These are phyloP conservation scores for Poeciliopsis prolifica DNA, from an alignment of 2,113 vertebrate genomes.

Conservation along the genomic window DNA sequence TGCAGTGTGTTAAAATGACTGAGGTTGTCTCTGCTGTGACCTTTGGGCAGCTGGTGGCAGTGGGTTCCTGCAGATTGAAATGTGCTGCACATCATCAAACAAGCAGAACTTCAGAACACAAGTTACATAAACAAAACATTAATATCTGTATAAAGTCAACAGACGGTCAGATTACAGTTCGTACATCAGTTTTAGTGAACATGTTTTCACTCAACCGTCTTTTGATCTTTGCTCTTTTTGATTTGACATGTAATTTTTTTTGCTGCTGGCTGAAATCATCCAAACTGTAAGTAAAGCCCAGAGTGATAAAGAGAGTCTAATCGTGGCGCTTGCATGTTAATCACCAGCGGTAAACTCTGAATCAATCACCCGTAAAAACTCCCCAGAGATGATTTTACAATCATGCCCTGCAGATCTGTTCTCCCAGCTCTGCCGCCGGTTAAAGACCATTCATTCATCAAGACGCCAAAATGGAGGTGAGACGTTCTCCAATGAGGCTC, in stretches of 20 bases:
- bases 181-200: not conserved
- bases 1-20: too few relatives aligned
- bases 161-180: not conserved
- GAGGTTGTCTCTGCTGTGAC: too few relatives aligned
- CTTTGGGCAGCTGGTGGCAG: too few relatives aligned
- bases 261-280: not conserved
- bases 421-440: not conserved
- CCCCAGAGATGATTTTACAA: slow-evolving; percentile 29
- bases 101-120: too few relatives aligned
- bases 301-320: not conserved
- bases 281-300: slow-evolving; percentile 10
- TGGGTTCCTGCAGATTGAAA: too few relatives aligned
- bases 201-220: not conserved
- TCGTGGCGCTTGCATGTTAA: slow-evolving; percentile 19
- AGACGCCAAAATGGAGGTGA: slow-evolving; percentile 6
- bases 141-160: not conserved
- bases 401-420: not conserved
- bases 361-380: slow-evolving; percentile 12
- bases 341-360: slow-evolving; percentile 33
- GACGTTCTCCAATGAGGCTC: not conserved
- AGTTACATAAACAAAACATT: too few relatives aligned
- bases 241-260: not conserved
- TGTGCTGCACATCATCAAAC: too few relatives aligned
- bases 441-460: slow-evolving; percentile 28
- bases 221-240: not conserved